Evolutionary conservation across 2,888 invertebrate species (phyloP), one percentile per base, ranked within the genome.

Genomic region (Macrosiphum euphorbiae): DNA sequence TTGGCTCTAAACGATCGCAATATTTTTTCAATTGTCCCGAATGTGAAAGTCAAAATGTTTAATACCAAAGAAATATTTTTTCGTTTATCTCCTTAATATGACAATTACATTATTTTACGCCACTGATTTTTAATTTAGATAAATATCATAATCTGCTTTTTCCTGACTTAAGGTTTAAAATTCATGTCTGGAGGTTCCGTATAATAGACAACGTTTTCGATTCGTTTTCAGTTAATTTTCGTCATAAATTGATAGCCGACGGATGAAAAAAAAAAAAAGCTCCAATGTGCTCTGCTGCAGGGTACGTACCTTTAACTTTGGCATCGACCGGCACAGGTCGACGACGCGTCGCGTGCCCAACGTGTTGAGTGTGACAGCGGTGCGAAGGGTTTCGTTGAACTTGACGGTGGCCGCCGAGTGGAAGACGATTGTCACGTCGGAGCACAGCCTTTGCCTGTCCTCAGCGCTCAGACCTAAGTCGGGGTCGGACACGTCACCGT

Each of bases 381-480:
- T 95, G 95, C 96, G 96, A 52, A 97, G 96, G 13, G 96, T 96
- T 95, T 97, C 97, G 95, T 97, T 97, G 95, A 97, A 97, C 95
- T 96, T 96, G 92, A 97, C 96, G 2, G 97, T 97, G 50, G 97
- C 97, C 4, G 97, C 97, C 91, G 97, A 96, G 95, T 97, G 97
- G 95, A 97, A 97, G 26, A 97, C 97, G 78, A 97, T 95, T 84
- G 96, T 95, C 41, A 97, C 96, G 55, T 96, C 96, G 16, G 96
- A 95, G 16, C 94, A 94, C 13, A 96, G 95, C 28, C 95, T 95
- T 44, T 95, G 94, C 94, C 96, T 96, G 93, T 96, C 96, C 35
- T 96, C 95, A 1, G 95, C 95, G 47, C 95, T 95, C 35, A 96
- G 95, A 0, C 96, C 96, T 87, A 96, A 95, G 28, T 95, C 95